Percentiles rank a stretch among this genome's conserved stretches.
Conservation (phyloP, 1,140 invertebrate species). For the Periplaneta americana region DNA sequence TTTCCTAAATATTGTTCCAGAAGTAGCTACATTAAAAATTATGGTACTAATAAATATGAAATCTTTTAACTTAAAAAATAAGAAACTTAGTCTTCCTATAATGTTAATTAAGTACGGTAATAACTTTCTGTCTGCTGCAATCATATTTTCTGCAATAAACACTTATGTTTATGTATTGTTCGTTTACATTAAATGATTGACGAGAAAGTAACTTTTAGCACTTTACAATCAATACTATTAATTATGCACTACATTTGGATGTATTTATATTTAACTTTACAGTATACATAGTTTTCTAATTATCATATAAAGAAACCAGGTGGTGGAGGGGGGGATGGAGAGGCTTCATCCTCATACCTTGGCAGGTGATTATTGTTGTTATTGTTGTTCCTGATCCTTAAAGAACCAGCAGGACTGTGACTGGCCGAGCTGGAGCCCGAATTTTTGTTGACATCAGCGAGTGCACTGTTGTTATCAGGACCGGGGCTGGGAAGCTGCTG, state of each 20-base stretch:
- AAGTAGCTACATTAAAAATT: no score
- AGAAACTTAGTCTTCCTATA: no score
- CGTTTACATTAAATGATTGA: neutral
- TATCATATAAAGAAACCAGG: slow-evolving; percentile 19
- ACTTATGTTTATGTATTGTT: neutral
- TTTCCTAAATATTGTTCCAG: no score
- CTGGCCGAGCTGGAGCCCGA: slow-evolving; percentile 10
- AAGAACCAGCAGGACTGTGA: slow-evolving; percentile 16
- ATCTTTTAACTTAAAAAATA: no score
- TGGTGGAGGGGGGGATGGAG: slow-evolving; percentile 1
- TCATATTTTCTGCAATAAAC: neutral
- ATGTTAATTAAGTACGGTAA: no score
- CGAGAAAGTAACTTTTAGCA: neutral
- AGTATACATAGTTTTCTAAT: neutral
- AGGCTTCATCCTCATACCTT: slow-evolving; percentile 18
- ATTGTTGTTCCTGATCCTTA: slow-evolving; percentile 1
- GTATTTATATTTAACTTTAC: no score
- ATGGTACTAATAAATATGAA: no score
- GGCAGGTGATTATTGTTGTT: slow-evolving; percentile 17
- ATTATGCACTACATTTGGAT: neutral
- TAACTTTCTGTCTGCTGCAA: no score
- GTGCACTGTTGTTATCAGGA: neutral
- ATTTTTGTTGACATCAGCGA: slow-evolving; percentile 16
- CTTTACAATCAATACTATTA: neutral
- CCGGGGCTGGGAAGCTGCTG: neutral